Evolutionary conservation across 2,888 invertebrate genomes (phyloP).

Genomic region (Prosopocoilus inquinatus): DNA sequence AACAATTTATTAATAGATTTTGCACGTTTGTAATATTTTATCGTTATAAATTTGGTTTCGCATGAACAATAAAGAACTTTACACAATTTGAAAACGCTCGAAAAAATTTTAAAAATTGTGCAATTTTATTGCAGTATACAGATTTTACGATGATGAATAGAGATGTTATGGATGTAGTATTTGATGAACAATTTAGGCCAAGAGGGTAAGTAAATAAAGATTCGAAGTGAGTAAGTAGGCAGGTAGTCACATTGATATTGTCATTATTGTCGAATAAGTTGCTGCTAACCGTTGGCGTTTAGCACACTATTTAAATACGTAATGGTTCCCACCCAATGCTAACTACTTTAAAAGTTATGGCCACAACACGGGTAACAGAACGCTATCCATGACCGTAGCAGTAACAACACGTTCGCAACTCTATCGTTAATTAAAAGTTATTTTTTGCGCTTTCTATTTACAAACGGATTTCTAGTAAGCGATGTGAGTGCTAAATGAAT

Average conservation of each 20-base stretch:
- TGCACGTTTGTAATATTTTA: too few species aligned
- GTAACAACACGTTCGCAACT: not conserved
- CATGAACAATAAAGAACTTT: too few species aligned
- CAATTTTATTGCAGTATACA: not conserved
- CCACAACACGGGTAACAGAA: conserved; percentile 23
- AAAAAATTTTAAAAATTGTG: not conserved
- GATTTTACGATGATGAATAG: too few species aligned
- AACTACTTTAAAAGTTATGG: conserved; percentile 40
- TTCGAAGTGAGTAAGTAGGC: conserved; percentile 2
- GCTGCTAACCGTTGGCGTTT: conserved; percentile 34
- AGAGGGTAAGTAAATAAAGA: not conserved
- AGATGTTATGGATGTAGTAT: too few species aligned
- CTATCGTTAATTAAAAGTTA: conserved; percentile 4
- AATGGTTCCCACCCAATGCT: conserved; percentile 40
- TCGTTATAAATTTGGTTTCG: too few species aligned
- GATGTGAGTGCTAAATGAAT: not conserved
- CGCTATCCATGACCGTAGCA: not conserved
- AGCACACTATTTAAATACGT: conserved; percentile 40
- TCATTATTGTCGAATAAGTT: conserved; percentile 21
- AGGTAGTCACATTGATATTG: conserved; percentile 9
- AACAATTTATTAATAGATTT: too few species aligned
- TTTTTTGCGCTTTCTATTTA: not conserved
- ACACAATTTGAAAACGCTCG: not conserved
- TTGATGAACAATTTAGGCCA: too few species aligned
- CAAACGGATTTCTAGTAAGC: not conserved